Percentiles rank a stretch among this genome's conserved stretches.
These are phyloP conservation scores for Oppia nitens DNA, from an alignment of 1,140 invertebrate genomes.

Conservation along the genomic window DNA sequence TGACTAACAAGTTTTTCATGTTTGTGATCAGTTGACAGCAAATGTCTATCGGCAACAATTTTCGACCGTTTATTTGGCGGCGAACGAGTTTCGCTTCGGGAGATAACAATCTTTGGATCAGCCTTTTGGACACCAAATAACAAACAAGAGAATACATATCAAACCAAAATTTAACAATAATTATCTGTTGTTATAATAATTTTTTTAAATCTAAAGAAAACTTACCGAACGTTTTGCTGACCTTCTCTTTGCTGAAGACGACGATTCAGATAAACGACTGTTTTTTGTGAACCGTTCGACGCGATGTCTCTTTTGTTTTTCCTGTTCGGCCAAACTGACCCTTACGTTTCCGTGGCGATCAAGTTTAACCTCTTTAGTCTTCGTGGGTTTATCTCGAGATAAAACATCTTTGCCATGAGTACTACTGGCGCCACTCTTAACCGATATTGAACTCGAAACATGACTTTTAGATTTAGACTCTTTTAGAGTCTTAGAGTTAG, in stretches of 20 bases:
- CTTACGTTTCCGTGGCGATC: neutral
- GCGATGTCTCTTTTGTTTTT: neutral
- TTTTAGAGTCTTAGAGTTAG: too few relatives aligned
- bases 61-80: neutral
- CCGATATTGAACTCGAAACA: neutral
- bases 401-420: too few relatives aligned
- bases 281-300: neutral
- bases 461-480: neutral
- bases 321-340: neutral
- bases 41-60: too few relatives aligned
- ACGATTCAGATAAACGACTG: neutral
- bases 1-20: neutral
- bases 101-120: neutral
- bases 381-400: too few relatives aligned
- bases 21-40: neutral
- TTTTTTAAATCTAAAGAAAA: neutral
- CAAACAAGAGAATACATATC: too few relatives aligned
- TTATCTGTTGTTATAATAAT: too few relatives aligned
- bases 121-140: neutral
- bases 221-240: neutral
- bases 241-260: neutral
- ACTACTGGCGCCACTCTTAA: neutral
- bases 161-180: too few relatives aligned
- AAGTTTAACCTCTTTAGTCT: neutral
- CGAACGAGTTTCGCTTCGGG: neutral